Evolutionary conservation across 2,113 vertebrate genomes (phyloP).

Genomic region (Sylvilagus bachmani): DNA sequence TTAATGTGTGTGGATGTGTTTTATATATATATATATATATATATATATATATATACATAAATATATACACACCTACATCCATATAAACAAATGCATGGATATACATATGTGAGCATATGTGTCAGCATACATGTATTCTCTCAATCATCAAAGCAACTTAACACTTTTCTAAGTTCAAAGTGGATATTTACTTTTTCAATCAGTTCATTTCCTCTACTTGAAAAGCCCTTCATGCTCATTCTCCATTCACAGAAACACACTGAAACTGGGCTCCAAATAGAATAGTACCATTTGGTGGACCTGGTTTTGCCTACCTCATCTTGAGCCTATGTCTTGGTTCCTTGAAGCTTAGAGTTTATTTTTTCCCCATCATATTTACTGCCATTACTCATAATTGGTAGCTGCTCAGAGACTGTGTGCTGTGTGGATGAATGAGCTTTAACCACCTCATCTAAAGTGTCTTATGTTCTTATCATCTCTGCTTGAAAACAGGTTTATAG

Average conservation of each 20-base stretch:
- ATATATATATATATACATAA: background rate
- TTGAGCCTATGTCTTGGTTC: background rate
- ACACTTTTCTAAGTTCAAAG: background rate
- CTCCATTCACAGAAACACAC: background rate
- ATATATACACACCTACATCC: background rate
- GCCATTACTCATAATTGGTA: background rate
- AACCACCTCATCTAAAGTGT: background rate
- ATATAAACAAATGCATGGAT: background rate
- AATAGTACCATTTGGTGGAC: background rate
- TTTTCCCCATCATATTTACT: background rate
- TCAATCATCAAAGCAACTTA: background rate
- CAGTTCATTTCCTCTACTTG: background rate
- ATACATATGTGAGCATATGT: background rate
- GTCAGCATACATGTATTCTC: background rate
- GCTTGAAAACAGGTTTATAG: slow-evolving; percentile 3
- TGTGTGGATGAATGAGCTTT: background rate
- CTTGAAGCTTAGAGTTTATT: background rate
- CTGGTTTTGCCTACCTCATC: background rate
- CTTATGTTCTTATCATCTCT: slow-evolving; percentile 33
- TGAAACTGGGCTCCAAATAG: background rate
- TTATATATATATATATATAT: background rate
- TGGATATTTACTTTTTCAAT: background rate
- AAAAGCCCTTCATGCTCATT: background rate
- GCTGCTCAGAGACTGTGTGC: background rate
- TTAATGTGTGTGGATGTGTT: background rate